A percentile compares a stretch with the other conserved stretches of the same genome.
These are phyloP conservation scores for Lasaia peninsularis DNA, from an alignment of 1,140 invertebrate species.

Conservation along the genomic window DNA sequence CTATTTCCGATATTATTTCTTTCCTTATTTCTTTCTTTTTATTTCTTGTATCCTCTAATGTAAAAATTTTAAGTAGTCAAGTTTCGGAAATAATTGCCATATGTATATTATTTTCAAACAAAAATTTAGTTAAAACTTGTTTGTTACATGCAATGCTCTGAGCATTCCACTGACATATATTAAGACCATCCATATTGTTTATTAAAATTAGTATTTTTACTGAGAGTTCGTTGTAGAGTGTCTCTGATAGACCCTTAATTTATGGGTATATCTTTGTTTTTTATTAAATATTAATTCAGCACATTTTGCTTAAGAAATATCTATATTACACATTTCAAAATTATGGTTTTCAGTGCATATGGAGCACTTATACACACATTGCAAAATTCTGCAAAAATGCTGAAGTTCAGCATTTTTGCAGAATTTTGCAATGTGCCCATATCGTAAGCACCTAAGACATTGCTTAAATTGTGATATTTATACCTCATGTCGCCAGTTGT, in stretches of 20 bases:
- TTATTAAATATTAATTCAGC: conserved; percentile 6
- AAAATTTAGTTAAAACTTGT: conserved; percentile 16
- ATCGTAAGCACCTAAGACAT: conserved; percentile 27
- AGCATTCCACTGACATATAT: not conserved
- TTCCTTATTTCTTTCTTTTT: too few species aligned
- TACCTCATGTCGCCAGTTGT: conserved; percentile 29
- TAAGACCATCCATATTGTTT: conserved; percentile 9
- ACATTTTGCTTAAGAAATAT: conserved; percentile 16
- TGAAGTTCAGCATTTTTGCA: conserved; percentile 29
- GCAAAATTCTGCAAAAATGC: conserved; percentile 23
- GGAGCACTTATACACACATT: too few species aligned
- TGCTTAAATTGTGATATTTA: conserved; percentile 32
- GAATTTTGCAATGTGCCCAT: conserved; percentile 30
- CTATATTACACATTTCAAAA: not conserved
- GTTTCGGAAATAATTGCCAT: conserved; percentile 18
- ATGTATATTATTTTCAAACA: conserved; percentile 16
- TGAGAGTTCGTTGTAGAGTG: not conserved
- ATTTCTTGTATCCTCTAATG: conserved; percentile 13
- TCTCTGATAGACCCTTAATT: conserved; percentile 2
- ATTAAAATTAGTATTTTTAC: not conserved
- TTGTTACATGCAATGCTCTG: conserved; percentile 18
- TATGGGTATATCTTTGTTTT: conserved; percentile 1
- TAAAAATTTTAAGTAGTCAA: conserved; percentile 15
- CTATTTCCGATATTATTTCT: conserved; percentile 16
- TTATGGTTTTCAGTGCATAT: too few species aligned